Percentiles rank a stretch among this genome's conserved stretches.
These are phyloP conservation scores for Wasmannia auropunctata DNA, from an alignment of 1,140 invertebrate species.

Conservation along the genomic window DNA sequence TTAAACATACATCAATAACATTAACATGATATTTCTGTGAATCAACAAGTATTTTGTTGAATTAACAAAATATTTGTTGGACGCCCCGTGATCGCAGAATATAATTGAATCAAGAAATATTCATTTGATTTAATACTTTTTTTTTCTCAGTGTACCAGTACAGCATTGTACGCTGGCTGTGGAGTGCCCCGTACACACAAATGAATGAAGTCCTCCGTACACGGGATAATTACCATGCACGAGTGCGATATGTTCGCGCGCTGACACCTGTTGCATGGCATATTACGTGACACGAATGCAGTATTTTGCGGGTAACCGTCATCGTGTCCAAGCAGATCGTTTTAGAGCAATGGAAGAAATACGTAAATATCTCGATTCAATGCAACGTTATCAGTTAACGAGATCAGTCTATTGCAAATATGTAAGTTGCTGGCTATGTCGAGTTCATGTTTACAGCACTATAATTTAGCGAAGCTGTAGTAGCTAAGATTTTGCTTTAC, in stretches of 20 bases:
- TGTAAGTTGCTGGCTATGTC: background rate
- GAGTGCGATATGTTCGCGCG: slow-evolving; percentile 63
- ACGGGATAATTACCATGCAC: slow-evolving; percentile 67
- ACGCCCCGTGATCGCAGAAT: too few relatives aligned
- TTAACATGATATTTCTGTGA: too few relatives aligned
- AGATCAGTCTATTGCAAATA: slow-evolving; percentile 19
- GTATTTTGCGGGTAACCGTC: slow-evolving; percentile 57
- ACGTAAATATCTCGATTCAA: background rate
- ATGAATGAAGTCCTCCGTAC: slow-evolving; percentile 27
- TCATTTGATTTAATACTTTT: too few relatives aligned
- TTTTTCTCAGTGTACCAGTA: too few relatives aligned
- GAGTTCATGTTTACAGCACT: background rate
- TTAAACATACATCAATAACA: too few relatives aligned
- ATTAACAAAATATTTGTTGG: too few relatives aligned
- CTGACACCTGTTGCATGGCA: slow-evolving; percentile 68
- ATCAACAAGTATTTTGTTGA: too few relatives aligned
- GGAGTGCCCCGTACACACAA: background rate
- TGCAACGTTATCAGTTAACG: background rate
- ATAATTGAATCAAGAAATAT: too few relatives aligned
- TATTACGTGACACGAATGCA: slow-evolving; percentile 60
- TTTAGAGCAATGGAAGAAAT: background rate
- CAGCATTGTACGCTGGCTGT: background rate
- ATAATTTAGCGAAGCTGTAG: background rate
- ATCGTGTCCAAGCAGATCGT: slow-evolving; percentile 13
- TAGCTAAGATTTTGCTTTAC: background rate